Evolutionary conservation across 1,140 invertebrate species (phyloP), one percentile per base, ranked within the genome.

Genomic region (Andrena cerasifolii): DNA sequence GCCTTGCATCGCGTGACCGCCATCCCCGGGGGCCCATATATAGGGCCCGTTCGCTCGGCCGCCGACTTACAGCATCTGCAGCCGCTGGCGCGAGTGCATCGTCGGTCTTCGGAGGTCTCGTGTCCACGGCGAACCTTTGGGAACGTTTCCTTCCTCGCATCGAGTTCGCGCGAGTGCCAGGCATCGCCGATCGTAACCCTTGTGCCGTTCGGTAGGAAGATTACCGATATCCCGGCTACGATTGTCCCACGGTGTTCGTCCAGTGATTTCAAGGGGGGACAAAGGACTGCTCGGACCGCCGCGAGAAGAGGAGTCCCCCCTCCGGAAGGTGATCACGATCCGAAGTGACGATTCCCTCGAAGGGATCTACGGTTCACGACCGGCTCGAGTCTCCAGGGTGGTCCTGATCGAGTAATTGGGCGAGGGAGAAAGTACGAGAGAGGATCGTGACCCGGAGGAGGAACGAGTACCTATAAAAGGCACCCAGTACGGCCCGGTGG

Each of bases 21-120:
- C 10, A n/a, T n/a, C n/a, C n/a, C n/a, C 28, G 40, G 36, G 51
- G 72, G 49, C 68, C 79, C 83, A 84, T 89, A 89, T 89, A 89
- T 85, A 85, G 80, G 51, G 58, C 77, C 65, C 54, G 58, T 62
- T 78, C 65, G 56, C 62, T 33, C 73, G 21, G 45, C 28, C 70
- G 71, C 73, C 10, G 54, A 51, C 78, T 87, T 87, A 89, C 78
- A 89, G 81, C 83, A 85, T 89, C 79, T 76, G 63, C 47, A 78
- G 66, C 82, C 62, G 59, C 54, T 79, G 61, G 21, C 49, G 85
- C 36, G 85, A 79, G 53, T 72, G 65, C 70, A 85, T 78, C 73
- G 76, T 26, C 18, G 43, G 76, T 26, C 18, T 33, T 26, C 36
- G 43, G 75, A n/a, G n/a, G n/a, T n/a, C n/a, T n/a, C n/a, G n/a